Base-by-base conservation (phyloP, 2,888 invertebrate genomes). In the Steromphala cineraria region DNA sequence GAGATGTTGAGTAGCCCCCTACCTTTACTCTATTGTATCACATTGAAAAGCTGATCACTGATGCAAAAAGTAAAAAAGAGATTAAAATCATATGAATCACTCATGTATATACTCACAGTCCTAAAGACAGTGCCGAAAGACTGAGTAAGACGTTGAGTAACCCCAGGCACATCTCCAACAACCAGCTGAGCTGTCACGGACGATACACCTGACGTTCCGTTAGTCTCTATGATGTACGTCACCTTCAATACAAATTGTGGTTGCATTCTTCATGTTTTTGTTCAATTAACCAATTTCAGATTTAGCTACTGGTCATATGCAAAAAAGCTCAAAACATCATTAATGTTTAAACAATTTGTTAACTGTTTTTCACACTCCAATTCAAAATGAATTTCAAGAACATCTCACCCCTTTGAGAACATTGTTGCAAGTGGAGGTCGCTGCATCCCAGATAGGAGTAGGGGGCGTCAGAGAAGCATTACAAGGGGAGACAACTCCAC, bases 141-240 rank as follows among this genome's bases (percentile, higher is more conserved):
- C 86, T 92, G 92, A 1, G 86, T 80, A 2, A 90, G 56, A 19
- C 85, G 87, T n/a, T 87, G 62, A 28, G 84, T 75, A 7, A 81
- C 40, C 81, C 21, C 76, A 4, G 91, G 88, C n/a, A 94, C 84
- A 81, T 94, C 92, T 19, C 88, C 88, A 24, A 95, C 89, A 21
- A 92, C 90, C 79, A 95, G 92, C 83, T 93, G 93, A 0, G 93
- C 93, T 36, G 92, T 87, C 15, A 94, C 90, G 31, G 89, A 89
- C 0, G 88, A 86, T 21, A 95, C 94, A 4, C 95, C 95, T 55
- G 89, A 86, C 0, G 94, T 94, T 4, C 95, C 95, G 85, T 94
- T 94, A 4, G 86, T 86, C 0, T 82, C 83, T 1, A 91, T 75
- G 4, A 81, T 80, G 82, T 91, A 91, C 10, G 86, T 84, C 17